Evolutionary conservation across 1,140 invertebrate species (phyloP).

Genomic region (Palaemon carinicauda): DNA sequence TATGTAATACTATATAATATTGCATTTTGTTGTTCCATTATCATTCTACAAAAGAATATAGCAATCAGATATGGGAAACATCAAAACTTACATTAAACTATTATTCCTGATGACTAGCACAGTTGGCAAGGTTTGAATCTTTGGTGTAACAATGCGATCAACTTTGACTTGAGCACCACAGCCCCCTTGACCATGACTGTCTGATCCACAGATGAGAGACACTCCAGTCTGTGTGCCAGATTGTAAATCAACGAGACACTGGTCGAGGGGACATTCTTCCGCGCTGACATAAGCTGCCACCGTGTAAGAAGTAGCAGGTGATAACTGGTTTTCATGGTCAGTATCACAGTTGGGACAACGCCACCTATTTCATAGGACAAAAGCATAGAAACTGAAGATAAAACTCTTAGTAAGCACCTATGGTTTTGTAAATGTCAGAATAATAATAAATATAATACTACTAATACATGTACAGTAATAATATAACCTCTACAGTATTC

Average conservation of each 20-base stretch:
- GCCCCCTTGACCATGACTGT: constrained; percentile 11
- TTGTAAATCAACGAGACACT: constrained; percentile 58
- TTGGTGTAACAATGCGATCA: constrained; percentile 58
- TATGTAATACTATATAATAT: too few species aligned
- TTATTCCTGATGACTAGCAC: constrained; percentile 58
- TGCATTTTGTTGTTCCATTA: too few species aligned
- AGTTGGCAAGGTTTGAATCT: constrained; percentile 50
- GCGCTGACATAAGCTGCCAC: constrained; percentile 58
- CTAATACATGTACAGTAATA: too few species aligned
- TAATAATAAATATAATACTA: too few species aligned
- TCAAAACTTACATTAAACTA: constrained; percentile 53
- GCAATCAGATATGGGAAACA: background rate
- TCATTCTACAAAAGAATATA: too few species aligned
- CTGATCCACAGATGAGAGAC: constrained; percentile 45
- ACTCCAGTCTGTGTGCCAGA: constrained; percentile 59
- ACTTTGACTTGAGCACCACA: constrained; percentile 56
- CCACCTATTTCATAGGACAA: constrained; percentile 37
- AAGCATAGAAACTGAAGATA: too few species aligned
- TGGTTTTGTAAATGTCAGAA: too few species aligned
- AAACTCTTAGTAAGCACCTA: too few species aligned
- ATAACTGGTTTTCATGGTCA: constrained; percentile 51
- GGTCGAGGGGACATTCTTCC: constrained; percentile 57
- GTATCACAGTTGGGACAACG: constrained; percentile 51
- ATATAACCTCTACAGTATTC: too few species aligned
- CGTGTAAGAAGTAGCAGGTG: constrained; percentile 55